phyloP scores from a whole-genome alignment of 2,113 vertebrate genomes.

The Theristicus caerulescens region DNA sequence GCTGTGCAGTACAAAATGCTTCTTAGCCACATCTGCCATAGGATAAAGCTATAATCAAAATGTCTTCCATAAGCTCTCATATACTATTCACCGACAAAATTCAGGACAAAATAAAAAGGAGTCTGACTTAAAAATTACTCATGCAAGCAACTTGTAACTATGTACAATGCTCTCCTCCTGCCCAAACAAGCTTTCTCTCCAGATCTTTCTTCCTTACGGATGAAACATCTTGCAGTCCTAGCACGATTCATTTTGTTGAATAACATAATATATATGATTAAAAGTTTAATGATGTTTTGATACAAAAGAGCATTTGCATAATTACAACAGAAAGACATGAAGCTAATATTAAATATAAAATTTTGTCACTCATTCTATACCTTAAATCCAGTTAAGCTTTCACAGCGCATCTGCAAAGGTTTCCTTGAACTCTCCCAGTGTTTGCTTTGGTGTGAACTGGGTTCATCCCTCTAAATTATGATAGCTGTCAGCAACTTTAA shows the following conservation, averaged over 20 bases:
- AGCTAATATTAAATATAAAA: not conserved
- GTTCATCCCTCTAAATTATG: not conserved
- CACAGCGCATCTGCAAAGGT: not conserved
- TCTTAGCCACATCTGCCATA: not conserved
- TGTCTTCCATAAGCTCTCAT: not conserved
- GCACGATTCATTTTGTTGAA: not conserved
- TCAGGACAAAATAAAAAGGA: not conserved
- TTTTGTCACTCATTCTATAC: not conserved
- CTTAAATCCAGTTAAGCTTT: not conserved
- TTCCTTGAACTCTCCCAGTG: not conserved
- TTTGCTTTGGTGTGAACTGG: not conserved
- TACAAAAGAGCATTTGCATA: slow-evolving; percentile 11
- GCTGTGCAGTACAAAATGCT: not conserved
- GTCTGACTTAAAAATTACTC: not conserved
- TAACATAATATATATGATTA: not conserved
- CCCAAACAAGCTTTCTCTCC: not conserved
- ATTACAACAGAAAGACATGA: not conserved
- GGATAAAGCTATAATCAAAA: not conserved
- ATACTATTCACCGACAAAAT: not conserved
- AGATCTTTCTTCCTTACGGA: not conserved
- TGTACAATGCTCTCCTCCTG: not conserved
- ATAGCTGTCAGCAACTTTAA: not conserved
- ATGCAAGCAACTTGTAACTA: not conserved
- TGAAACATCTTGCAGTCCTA: not conserved
- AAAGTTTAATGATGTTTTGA: not conserved